Base-by-base conservation (phyloP, 2,888 invertebrate species). In the Drosophila stalkeri region DNA sequence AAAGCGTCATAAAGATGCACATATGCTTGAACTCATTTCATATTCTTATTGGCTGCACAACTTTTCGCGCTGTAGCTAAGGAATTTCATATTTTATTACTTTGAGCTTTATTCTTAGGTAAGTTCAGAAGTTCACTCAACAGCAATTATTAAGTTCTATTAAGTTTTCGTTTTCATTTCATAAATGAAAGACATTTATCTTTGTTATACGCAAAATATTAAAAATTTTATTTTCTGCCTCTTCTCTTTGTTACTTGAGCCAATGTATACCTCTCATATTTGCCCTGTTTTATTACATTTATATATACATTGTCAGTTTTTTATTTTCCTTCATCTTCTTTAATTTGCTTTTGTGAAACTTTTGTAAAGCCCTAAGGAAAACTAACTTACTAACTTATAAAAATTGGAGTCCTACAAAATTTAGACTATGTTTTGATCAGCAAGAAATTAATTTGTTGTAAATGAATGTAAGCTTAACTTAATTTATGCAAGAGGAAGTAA, bases 291-390 rank as follows among this genome's bases (percentile, higher is more conserved):
- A 16, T 5, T 27, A 27, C 27, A 27, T 27, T 27, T 27, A 3
- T 27, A 49, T n/a, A n/a, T 11, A 31, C 31, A 49, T 49, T 49
- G 5, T n/a, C 31, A 11, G 11, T 31, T 11, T n/a, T n/a, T 31
- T 14, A 7, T 23, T 8, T n/a, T 9, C 9, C 47, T 11, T n/a
- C 31, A 11, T 4, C n/a, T 31, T 49, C 31, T n/a, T n/a, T 9
- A 27, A 47, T 9, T 47, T 14, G 16, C 27, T 9, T 47, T 16
- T 3, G 27, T 11, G 9, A n/a, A 47, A 47, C 47, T 47, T 47
- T 47, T 27, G 16, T 27, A 27, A 47, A 27, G 47, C 47, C 47
- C 27, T 9, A 2, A 47, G 47, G 47, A 47, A 47, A 47, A 47
- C 47, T 47, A 47, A 9, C 27, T 47, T 27, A n/a, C 2, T 3